Conservation (phyloP, 2,797 vertebrate genomes). For the Notolabrus celidotus region DNA sequence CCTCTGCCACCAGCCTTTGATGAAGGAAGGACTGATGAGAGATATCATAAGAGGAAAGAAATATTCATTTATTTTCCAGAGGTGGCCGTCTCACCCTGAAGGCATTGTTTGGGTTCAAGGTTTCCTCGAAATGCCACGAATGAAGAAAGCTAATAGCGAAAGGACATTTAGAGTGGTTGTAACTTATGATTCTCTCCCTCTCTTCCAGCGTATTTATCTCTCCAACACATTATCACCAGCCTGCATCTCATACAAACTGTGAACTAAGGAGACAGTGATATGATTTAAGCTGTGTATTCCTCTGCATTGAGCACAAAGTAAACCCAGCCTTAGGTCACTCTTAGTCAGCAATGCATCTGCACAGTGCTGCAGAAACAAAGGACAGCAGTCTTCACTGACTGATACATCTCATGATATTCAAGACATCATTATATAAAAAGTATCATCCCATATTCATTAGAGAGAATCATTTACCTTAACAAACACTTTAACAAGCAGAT, state of each 20-base stretch:
- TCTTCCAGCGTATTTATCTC: constrained; percentile 4
- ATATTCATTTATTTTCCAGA: constrained; percentile 72
- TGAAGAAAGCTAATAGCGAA: constrained; percentile 34
- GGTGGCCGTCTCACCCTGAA: constrained; percentile 51
- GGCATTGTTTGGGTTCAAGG: constrained; percentile 58
- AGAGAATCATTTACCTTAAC: too few species aligned
- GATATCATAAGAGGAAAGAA: constrained; percentile 46
- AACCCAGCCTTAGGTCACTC: constrained; percentile 1
- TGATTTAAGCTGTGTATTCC: neutral
- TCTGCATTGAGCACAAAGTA: neutral
- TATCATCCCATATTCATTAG: too few species aligned
- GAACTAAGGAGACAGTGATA: neutral
- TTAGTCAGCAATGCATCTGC: neutral
- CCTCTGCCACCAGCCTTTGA: constrained; percentile 56
- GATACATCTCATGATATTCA: too few species aligned
- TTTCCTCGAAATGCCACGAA: constrained; percentile 52
- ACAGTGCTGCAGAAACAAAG: too few species aligned
- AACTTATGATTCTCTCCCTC: neutral
- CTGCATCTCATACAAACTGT: constrained; percentile 1
- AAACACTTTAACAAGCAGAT: too few species aligned
- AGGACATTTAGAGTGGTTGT: constrained; percentile 21
- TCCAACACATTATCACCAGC: neutral
- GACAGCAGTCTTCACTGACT: too few species aligned
- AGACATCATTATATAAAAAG: too few species aligned
- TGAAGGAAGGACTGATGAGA: constrained; percentile 53